Base-by-base conservation (phyloP, 2,888 invertebrate species). In the Volucella zonaria region DNA sequence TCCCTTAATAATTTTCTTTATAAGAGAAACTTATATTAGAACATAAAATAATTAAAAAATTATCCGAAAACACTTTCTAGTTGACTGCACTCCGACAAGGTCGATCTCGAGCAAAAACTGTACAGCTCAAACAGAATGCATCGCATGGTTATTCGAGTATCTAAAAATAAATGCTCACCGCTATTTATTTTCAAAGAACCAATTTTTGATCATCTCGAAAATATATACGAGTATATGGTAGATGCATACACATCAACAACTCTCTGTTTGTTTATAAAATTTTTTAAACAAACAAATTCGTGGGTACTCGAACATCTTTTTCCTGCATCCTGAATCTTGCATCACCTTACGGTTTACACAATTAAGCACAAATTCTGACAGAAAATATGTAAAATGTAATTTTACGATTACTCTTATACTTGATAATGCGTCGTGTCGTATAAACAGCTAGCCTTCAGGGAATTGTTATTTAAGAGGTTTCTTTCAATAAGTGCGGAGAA, bases 11-110 rank as follows among this genome's bases (percentile, higher is more conserved):
- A 31, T 6, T 6, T 31, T 31, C 6, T 31, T 31, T 31, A 6
- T 42, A 42, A 58, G 11, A 58, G 15, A 18, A 40, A 42, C 15
- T 58, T 11, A 8, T 42, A 3, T n/a, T 3, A 3, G 14, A 9
- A n/a, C 10, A 14, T 15, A 42, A 10, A 31, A 12, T 14, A 40
- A 4, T 42, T 58, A 8, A 3, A 66, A 18, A 9, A 23, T 12
- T n/a, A 40, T 4, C 23, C 0, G 14, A 6, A 31, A 3, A 31
- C 67, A 67, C 14, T 58, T 52, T 61, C 62, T 49, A 62, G 77
- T 70, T 77, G 68, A 70, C 43, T 77, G 77, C 77, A 77, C 77
- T 62, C 54, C 31, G 9, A 1, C 68, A 77, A 77, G 77, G 77
- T 62, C 68, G 23, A 18, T 18, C 59, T 40, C 58, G 45, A 47